Base-by-base conservation (phyloP, 2,888 invertebrate species). In the Xestia ashworthii region DNA sequence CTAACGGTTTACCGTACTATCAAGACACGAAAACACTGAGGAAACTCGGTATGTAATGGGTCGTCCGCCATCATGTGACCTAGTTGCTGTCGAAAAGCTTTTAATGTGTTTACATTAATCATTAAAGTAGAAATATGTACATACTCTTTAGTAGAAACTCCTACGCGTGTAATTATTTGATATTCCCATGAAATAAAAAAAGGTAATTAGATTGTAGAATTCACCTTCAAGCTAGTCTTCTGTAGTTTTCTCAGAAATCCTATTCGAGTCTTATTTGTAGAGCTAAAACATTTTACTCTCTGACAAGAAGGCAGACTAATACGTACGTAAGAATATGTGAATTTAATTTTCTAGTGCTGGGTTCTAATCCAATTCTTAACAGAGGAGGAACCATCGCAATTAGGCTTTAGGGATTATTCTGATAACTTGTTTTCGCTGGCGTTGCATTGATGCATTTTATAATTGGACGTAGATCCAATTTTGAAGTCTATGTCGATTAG, bases 371-470 rank as follows among this genome's bases (percentile, higher is more conserved):
- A 76, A 53, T 80, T 74, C 50, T 62, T 62, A 53, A 44, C 22
- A 58, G 38, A 62, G 62, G 38, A 25, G 38, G 41, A 78, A 65
- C 6, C 44, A 58, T 46, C 14, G 76, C 82, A 66, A 60, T 79
- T 48, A 76, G 77, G 65, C 76, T 82, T 78, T 66, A 38, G 77
- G 44, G 77, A 76, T 76, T 58, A 44, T 50, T 64, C 44, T 50
- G 55, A 50, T 65, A 22, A 55, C 50, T 65, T 81, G 50, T 82
- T 81, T 78, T 58, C 65, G 25, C n/a, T 8, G 58, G 58, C 22
- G 38, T 12, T 77, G 74, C 80, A 73, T 44, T 50, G 60, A 46
- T 62, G 60, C 50, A 50, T 80, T 72, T 72, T 60, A 73, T 80
- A 72, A 50, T 78, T 46, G 65, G 16, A 25, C 53, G 38, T 6